Evolutionary conservation across 2,888 invertebrate species (phyloP).

Genomic region (Hoplodrina ambigua): DNA sequence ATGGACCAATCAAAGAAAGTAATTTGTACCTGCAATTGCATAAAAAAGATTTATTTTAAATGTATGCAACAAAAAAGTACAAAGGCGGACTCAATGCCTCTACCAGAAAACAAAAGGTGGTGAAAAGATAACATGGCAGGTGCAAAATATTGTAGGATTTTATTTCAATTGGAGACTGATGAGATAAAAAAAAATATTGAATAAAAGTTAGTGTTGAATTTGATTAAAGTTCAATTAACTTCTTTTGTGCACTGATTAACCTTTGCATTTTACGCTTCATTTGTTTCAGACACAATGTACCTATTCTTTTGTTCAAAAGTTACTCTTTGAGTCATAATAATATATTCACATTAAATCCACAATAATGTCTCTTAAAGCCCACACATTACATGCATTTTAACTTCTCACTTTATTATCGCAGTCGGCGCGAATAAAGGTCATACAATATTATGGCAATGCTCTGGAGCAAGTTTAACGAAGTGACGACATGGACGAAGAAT

Average conservation of each 20-base stretch:
- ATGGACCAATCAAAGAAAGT: neutral
- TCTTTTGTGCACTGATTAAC: neutral
- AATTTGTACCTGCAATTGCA: neutral
- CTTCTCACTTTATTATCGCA: slow-evolving; percentile 50
- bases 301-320: slow-evolving; percentile 19
- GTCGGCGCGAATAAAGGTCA: slow-evolving; percentile 62
- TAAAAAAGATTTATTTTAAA: neutral
- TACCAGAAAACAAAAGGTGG: too few species aligned
- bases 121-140: too few species aligned
- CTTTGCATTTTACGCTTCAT: neutral
- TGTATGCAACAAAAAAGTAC: too few species aligned
- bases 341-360: slow-evolving; percentile 29
- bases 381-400: slow-evolving; percentile 51
- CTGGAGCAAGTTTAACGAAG: slow-evolving; percentile 65
- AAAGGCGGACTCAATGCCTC: too few species aligned
- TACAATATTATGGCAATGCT: slow-evolving; percentile 65
- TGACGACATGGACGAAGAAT: slow-evolving; percentile 69
- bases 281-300: slow-evolving; percentile 21
- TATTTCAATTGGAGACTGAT: too few species aligned
- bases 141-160: too few species aligned
- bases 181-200: too few species aligned
- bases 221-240: neutral
- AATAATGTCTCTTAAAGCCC: slow-evolving; percentile 46
- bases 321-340: slow-evolving; percentile 18
- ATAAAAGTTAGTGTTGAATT: too few species aligned